Base-by-base conservation (phyloP, 2,113 vertebrate genomes). In the Aix galericulata region DNA sequence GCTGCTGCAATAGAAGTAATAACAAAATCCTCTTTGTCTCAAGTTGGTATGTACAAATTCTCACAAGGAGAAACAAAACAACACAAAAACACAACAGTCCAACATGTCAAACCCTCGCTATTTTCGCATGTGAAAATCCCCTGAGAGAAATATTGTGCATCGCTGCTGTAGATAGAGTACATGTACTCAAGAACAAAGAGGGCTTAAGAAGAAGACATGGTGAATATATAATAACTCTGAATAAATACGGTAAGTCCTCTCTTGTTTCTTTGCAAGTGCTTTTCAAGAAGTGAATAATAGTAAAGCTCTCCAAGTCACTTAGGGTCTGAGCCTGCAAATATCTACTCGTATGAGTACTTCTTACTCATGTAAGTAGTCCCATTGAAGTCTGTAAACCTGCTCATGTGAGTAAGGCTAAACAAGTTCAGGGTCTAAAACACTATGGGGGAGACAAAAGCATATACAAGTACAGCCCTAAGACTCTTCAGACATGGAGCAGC, bases 181-280 rank as follows among this genome's bases (percentile, higher is more conserved):
- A 89, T 63, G 88, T 92, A 95, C 96, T 96, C 95, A 91, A 96
- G 95, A 96, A 97, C 95, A 97, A 97, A 97, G 95, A 92, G 95
- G 91, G 92, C 92, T 96, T 97, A 96, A 96, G 96, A 96, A 92
- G 95, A 96, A 87, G 93, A 96, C 96, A 96, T 95, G 75, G 96
- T 97, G 95, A 96, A 96, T 96, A 94, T 97, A 96, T 96, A 97
- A 96, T 96, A 97, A 96, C 95, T 96, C 92, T 97, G 95, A 94
- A 96, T 96, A 97, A 96, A 97, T 97, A 95, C 77, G 66, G 91
- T 97, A 97, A 96, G 95, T 95, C 96, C 92, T 92, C 96, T 96
- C 95, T 96, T 96, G 93, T 97, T 96, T 96, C 96, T 96, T 93
- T 95, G 95, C 93, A 96, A 97, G 95, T 94, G 96, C 96, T 93